Conservation (phyloP, 92 coral and sea anemone species). For the Diadumene lineata region DNA sequence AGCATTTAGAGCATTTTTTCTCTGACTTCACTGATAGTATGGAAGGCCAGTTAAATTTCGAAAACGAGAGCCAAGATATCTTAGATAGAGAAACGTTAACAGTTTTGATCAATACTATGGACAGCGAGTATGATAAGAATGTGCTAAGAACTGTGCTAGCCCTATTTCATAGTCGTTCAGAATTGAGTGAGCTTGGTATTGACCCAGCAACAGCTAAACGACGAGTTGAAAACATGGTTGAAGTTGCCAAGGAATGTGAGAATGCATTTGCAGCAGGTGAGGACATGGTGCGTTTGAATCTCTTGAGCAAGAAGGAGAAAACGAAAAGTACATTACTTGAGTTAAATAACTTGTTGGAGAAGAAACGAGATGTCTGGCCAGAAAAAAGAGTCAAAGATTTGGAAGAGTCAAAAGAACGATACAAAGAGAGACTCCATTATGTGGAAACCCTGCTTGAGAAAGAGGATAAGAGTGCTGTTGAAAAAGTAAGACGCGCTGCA, state of each 20-base stretch:
- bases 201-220: slow-evolving; percentile 47
- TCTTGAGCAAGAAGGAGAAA: too few relatives aligned
- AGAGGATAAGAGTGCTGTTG: slow-evolving; percentile 28
- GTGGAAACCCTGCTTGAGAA: slow-evolving; percentile 28
- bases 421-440: slow-evolving; percentile 39
- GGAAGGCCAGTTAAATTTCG: neutral
- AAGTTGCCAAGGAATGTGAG: slow-evolving; percentile 40
- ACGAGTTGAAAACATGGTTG: too few relatives aligned
- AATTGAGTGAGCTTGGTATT: slow-evolving; percentile 38
- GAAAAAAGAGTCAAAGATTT: slow-evolving; percentile 44
- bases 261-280: slow-evolving; percentile 38
- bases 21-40: slow-evolving; percentile 32
- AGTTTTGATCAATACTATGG: slow-evolving; percentile 40
- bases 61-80: neutral
- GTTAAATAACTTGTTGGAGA: slow-evolving; percentile 27
- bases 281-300: slow-evolving; percentile 6
- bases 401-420: slow-evolving; percentile 41
- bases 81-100: slow-evolving; percentile 26
- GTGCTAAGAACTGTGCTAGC: slow-evolving; percentile 45
- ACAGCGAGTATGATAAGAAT: slow-evolving; percentile 48
- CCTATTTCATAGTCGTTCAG: slow-evolving; percentile 23
- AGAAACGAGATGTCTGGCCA: slow-evolving; percentile 44
- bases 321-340: too few relatives aligned
- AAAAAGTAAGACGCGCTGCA: slow-evolving; percentile 41
- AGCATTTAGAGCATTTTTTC: slow-evolving; percentile 34